phyloP scores from a whole-genome alignment of 2,888 invertebrate species.

The Hipparchia sbordonii region DNA sequence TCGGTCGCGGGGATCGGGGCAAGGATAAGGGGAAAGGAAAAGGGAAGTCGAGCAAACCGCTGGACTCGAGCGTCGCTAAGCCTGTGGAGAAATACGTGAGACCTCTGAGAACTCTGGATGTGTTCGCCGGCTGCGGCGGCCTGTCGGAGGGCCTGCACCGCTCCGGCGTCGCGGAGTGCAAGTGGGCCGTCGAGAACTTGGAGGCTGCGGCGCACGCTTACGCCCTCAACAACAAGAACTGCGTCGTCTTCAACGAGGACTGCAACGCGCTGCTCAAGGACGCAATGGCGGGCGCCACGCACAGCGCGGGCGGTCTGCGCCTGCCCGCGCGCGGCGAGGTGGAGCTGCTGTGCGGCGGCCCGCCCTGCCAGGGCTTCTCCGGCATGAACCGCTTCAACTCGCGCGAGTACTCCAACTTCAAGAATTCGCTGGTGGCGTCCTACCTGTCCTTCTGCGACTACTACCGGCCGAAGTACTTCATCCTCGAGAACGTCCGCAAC shows the following conservation, averaged over 20 bases:
- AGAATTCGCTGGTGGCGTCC: conserved; percentile 92
- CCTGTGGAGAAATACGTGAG: conserved; percentile 59
- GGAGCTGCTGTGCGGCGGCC: conserved; percentile 92
- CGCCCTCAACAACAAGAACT: conserved; percentile 87
- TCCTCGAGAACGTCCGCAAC: conserved; percentile 93
- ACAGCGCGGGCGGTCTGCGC: conserved; percentile 75
- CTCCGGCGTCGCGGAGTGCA: conserved; percentile 86
- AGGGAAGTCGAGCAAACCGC: conserved; percentile 80
- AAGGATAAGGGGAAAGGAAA: conserved; percentile 88
- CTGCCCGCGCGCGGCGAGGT: conserved; percentile 91
- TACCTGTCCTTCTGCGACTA: conserved; percentile 93
- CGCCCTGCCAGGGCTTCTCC: conserved; percentile 95
- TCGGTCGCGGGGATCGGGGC: conserved; percentile 84
- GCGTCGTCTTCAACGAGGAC: conserved; percentile 91
- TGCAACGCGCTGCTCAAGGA: conserved; percentile 88
- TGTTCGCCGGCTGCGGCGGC: conserved; percentile 94
- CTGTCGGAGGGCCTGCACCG: conserved; percentile 88
- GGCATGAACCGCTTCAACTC: conserved; percentile 95
- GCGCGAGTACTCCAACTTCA: conserved; percentile 92
- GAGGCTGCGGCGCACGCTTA: conserved; percentile 91
- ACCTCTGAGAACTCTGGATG: conserved; percentile 87
- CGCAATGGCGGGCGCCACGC: conserved; percentile 85
- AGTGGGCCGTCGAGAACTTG: conserved; percentile 93
- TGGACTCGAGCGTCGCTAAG: conserved; percentile 46
- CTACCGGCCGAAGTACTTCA: conserved; percentile 91